Conservation (phyloP, 2,888 invertebrate species). For the Mesorhabditis spiculigera region DNA sequence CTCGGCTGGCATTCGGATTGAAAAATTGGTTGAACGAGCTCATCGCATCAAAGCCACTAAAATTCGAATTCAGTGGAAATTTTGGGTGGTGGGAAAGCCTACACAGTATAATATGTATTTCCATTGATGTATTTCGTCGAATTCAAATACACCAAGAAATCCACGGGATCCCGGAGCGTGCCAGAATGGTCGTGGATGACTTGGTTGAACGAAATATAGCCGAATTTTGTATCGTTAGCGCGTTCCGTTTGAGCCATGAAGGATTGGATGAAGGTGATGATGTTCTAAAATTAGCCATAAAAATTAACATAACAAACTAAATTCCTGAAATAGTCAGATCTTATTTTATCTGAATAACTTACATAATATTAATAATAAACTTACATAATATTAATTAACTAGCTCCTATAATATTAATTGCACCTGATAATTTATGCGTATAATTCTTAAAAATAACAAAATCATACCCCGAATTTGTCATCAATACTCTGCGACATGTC, state of each 20-base stretch:
- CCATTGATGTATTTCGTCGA: background rate
- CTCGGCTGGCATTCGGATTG: background rate
- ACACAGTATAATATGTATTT: background rate
- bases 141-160: background rate
- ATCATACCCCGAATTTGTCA: background rate
- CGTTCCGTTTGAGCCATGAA: background rate
- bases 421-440: too few species aligned
- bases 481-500: constrained; percentile 1
- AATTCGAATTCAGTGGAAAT: too few species aligned
- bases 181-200: background rate
- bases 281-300: too few species aligned
- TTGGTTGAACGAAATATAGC: background rate
- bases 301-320: too few species aligned
- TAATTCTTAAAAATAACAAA: too few species aligned
- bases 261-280: background rate
- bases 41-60: background rate
- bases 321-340: too few species aligned
- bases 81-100: too few species aligned
- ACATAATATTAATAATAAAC: too few species aligned
- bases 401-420: too few species aligned
- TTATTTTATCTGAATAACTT: too few species aligned
- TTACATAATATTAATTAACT: too few species aligned
- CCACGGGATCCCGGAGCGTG: background rate
- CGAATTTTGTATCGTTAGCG: background rate
- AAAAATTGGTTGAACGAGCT: background rate